phyloP scores from a whole-genome alignment of 2,888 invertebrate genomes.

The Ctenicera cuprea region DNA sequence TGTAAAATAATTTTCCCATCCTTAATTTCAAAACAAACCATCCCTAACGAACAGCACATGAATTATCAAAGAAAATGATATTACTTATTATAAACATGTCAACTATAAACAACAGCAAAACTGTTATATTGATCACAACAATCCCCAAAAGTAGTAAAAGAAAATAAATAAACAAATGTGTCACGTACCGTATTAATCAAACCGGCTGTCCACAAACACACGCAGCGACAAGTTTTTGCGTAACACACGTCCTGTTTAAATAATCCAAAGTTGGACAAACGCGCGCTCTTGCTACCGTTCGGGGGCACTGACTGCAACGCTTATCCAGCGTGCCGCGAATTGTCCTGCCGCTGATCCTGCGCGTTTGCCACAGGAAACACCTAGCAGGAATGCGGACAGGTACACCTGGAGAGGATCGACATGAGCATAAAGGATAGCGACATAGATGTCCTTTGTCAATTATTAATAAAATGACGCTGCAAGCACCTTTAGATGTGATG shows the following conservation, averaged over 20 bases:
- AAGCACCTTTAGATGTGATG: background rate
- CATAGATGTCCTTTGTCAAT: background rate
- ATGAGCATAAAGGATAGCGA: slow-evolving; percentile 8
- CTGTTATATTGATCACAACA: slow-evolving; percentile 6
- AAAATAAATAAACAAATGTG: background rate
- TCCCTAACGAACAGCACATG: too few relatives aligned
- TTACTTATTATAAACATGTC: too few relatives aligned
- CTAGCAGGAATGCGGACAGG: slow-evolving; percentile 48
- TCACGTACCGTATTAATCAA: slow-evolving; percentile 7
- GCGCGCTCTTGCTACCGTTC: slow-evolving; percentile 32
- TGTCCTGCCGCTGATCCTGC: slow-evolving; percentile 51
- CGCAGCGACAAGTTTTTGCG: slow-evolving; percentile 27
- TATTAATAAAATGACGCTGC: background rate
- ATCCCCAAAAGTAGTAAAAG: background rate
- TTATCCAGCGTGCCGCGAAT: slow-evolving; percentile 43
- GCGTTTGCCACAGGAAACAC: slow-evolving; percentile 47
- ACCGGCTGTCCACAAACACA: slow-evolving; percentile 21
- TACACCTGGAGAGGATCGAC: slow-evolving; percentile 19
- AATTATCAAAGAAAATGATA: too few relatives aligned
- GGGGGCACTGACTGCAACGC: slow-evolving; percentile 48
- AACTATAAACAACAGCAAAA: too few relatives aligned
- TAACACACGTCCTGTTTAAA: slow-evolving; percentile 34
- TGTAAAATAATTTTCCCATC: too few relatives aligned
- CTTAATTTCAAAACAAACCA: too few relatives aligned
- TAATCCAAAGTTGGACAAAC: slow-evolving; percentile 36